Evolutionary conservation across 2,797 vertebrate genomes (phyloP).

Genomic region (Sebastolobus alascanus): DNA sequence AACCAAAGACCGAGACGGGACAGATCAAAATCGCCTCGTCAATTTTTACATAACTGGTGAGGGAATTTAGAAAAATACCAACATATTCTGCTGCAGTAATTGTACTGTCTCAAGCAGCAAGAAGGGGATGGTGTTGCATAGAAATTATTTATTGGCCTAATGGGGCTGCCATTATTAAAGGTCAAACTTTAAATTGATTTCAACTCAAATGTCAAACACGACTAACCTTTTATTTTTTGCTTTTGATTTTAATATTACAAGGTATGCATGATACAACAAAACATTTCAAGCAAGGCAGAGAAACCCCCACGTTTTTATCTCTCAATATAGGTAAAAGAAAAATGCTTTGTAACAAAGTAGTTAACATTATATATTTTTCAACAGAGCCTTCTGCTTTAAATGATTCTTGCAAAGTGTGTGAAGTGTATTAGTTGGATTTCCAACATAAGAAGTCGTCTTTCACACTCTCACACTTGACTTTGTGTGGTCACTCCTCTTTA

Average conservation of each 20-base stretch:
- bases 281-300: background rate
- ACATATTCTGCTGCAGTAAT: conserved; percentile 7
- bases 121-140: conserved; percentile 33
- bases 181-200: conserved; percentile 55
- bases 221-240: conserved; percentile 32
- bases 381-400: background rate
- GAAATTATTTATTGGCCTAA: conserved; percentile 33
- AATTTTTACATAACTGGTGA: conserved; percentile 95
- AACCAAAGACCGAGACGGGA: conserved; percentile 91
- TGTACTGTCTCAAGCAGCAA: background rate
- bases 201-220: conserved; percentile 47
- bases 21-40: conserved; percentile 92
- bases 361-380: background rate
- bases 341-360: background rate
- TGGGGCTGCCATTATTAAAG: conserved; percentile 44
- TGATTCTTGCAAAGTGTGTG: background rate
- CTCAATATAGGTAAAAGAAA: background rate
- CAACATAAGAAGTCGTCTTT: background rate
- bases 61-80: conserved; percentile 22
- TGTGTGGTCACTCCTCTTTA: conserved; percentile 19
- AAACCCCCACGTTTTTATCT: background rate
- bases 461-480: conserved; percentile 19
- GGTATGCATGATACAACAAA: conserved; percentile 5
- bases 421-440: background rate
- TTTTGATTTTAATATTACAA: conserved; percentile 25